Conservation (phyloP, 1,140 invertebrate genomes). For the Nomia melanderi region DNA sequence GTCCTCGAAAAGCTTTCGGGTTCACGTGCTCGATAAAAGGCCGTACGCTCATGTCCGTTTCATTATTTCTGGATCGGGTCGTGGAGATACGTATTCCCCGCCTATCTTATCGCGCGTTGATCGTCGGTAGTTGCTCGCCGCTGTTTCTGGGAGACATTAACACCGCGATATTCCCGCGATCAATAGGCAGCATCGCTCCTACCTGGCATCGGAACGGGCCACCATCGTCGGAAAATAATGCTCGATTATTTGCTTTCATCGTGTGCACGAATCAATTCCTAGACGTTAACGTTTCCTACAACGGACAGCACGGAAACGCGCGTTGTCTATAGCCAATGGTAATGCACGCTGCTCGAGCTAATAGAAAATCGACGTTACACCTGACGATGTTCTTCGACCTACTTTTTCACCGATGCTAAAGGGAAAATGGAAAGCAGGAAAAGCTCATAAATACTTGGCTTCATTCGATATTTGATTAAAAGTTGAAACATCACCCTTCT, state of each 20-base stretch:
- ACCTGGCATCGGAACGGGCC: constrained; percentile 6
- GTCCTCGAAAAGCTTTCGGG: neutral
- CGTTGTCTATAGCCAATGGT: neutral
- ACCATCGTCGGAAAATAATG: constrained; percentile 31
- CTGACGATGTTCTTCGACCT: neutral
- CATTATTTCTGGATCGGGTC: neutral
- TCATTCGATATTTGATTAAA: no score
- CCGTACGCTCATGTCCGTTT: no score
- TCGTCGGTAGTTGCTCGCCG: neutral
- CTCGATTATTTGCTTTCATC: neutral
- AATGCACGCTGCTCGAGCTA: neutral
- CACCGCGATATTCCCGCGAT: constrained; percentile 18
- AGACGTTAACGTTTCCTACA: neutral
- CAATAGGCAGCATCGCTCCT: constrained; percentile 17
- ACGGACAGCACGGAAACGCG: neutral
- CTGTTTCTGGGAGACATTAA: neutral
- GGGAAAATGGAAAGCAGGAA: no score
- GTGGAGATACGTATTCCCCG: neutral
- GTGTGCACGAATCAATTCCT: neutral
- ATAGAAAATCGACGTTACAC: neutral
- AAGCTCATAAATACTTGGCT: no score
- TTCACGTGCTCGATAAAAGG: neutral
- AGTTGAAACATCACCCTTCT: no score
- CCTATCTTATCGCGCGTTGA: constrained; percentile 2
- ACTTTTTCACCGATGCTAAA: no score